A percentile compares a stretch with the other conserved stretches of the same genome.
These are phyloP conservation scores for Laupala kohalensis DNA, from an alignment of 1,140 invertebrate genomes.

Conservation along the genomic window DNA sequence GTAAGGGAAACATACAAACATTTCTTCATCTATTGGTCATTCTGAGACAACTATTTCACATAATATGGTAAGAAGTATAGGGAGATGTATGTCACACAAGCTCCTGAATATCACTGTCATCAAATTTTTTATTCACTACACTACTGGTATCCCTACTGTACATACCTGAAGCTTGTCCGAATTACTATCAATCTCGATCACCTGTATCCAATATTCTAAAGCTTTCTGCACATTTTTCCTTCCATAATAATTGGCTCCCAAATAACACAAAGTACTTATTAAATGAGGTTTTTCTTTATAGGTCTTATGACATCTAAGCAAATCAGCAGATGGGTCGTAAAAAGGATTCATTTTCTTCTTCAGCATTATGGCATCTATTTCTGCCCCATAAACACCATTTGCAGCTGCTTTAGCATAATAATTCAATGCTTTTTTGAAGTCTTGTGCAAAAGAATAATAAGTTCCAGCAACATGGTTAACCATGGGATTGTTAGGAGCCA, in stretches of 20 bases:
- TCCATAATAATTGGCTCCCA: background rate
- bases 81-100: no score
- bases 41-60: no score
- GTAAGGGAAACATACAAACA: no score
- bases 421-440: background rate
- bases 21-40: no score
- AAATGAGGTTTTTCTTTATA: background rate
- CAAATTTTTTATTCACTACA: no score
- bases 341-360: background rate
- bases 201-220: background rate
- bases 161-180: background rate
- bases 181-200: background rate
- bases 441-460: background rate
- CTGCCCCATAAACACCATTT: background rate
- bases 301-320: background rate
- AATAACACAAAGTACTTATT: background rate
- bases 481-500: constrained; percentile 9
- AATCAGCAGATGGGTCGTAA: background rate
- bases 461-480: constrained; percentile 1
- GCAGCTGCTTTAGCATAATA: background rate
- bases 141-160: no score
- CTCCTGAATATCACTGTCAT: no score
- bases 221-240: background rate
- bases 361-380: background rate
- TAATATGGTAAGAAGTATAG: no score